Base-by-base conservation (phyloP, 2,113 vertebrate genomes). In the Pavo muticus region DNA sequence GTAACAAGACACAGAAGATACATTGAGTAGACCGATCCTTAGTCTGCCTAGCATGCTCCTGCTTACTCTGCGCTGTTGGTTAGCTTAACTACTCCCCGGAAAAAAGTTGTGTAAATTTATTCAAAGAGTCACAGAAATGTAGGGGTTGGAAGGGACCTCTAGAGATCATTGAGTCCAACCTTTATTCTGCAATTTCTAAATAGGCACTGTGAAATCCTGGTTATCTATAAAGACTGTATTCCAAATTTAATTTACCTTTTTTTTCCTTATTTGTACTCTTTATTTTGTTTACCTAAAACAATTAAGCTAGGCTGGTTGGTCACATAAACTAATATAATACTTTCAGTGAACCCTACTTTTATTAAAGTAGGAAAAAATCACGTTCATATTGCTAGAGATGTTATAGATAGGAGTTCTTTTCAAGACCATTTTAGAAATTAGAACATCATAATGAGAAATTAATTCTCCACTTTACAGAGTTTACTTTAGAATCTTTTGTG, bases 261-360 rank as follows among this genome's bases (percentile, higher is more conserved):
- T 50, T 4, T 54, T 4, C n/a, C 23, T 91, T 87, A 70, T 78
- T 87, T 73, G 65, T 69, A 65, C 14, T 79, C 54, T 87, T 84
- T 74, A 77, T 21, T 86, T 81, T 71, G 24, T 71, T 91, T 78
- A 72, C 23, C 59, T 76, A 87, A 89, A 95, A 65, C 40, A 95
- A 85, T 87, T 89, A 91, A 65, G 40, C 59, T 45, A 61, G 54
- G 25, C 23, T 50, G 20, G 59, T 39, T 69, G 15, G 23, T 88
- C 87, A 27, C n/a, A 70, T 63, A 83, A 94, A 67, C 54, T 85
- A 85, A 88, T 83, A 76, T 10, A 61, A 82, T 44, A 72, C n/a
- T 80, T 73, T 35, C 37, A 27, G 70, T 75, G 91, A 91, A 87
- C 57, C 6, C 5, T 54, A 10, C 40, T 87, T 84, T 83, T 70